Percentiles rank a stretch among this genome's conserved stretches.
Evolutionary conservation across 1,140 invertebrate species (phyloP).

Genomic region (Tetramorium parvispinum): DNA sequence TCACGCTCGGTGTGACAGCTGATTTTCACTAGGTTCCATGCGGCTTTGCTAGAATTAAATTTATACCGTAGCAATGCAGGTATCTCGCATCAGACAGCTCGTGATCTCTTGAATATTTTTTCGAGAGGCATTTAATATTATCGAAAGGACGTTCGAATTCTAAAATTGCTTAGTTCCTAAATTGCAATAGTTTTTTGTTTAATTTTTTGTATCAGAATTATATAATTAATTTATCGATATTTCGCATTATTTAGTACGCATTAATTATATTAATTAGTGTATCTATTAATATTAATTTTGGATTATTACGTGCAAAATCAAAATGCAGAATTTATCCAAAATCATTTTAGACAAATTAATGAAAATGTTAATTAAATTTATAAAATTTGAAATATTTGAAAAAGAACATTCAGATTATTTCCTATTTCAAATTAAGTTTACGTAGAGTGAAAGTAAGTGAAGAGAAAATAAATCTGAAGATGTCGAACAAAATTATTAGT

Average conservation of each 20-base stretch:
- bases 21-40: slow-evolving; percentile 30
- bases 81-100: background rate
- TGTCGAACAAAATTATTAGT: background rate
- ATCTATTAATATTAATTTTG: slow-evolving; percentile 15
- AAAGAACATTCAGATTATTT: background rate
- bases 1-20: slow-evolving; percentile 52
- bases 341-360: background rate
- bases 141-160: background rate
- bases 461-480: background rate
- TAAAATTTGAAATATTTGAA: slow-evolving; percentile 2
- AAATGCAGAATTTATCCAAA: background rate
- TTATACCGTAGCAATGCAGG: background rate
- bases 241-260: background rate
- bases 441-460: background rate
- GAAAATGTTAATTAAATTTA: background rate
- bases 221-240: slow-evolving; percentile 9
- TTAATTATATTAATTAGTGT: slow-evolving; percentile 20
- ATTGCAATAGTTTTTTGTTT: background rate
- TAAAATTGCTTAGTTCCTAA: background rate
- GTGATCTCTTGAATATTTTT: background rate
- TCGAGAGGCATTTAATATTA: background rate
- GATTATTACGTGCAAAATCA: background rate
- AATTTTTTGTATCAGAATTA: background rate
- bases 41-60: background rate
- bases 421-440: background rate